Conservation (phyloP, 1,140 invertebrate species). For the Drosophila nikananu region DNA sequence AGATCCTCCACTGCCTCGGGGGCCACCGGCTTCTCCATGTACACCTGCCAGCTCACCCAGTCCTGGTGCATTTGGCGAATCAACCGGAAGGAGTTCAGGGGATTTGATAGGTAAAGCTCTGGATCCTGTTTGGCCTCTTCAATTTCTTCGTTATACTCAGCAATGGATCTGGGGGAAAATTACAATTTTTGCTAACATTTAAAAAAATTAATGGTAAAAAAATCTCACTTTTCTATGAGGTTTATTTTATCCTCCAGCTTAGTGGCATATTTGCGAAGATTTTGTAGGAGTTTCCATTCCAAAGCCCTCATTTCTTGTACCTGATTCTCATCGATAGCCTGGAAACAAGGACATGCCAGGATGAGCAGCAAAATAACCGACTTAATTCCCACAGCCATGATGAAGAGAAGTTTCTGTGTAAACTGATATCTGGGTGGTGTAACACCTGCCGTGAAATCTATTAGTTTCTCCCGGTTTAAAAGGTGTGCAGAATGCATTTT, state of each 20-base stretch:
- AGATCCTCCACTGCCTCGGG: slow-evolving; percentile 11
- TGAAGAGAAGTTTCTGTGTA: background rate
- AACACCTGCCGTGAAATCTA: background rate
- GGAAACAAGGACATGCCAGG: background rate
- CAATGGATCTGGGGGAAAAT: background rate
- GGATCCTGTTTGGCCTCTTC: slow-evolving; percentile 90
- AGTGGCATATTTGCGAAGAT: slow-evolving; percentile 43
- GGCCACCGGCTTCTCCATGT: slow-evolving; percentile 43
- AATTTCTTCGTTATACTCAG: slow-evolving; percentile 88
- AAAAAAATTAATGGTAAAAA: background rate
- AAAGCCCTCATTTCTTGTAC: slow-evolving; percentile 21
- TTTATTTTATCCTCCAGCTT: slow-evolving; percentile 35
- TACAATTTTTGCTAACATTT: rapidly evolving
- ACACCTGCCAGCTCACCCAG: slow-evolving; percentile 60
- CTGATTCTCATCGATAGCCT: background rate
- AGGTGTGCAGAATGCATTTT: background rate
- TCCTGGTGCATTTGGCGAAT: slow-evolving; percentile 69
- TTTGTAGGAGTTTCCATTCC: slow-evolving; percentile 26
- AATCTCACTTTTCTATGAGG: slow-evolving; percentile 48
- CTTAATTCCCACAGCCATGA: slow-evolving; percentile 27
- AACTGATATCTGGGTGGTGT: background rate
- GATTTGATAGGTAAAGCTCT: slow-evolving; percentile 75
- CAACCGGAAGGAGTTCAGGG: slow-evolving; percentile 58
- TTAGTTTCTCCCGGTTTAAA: background rate
- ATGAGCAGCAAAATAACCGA: slow-evolving; percentile 16